These are phyloP conservation scores for Rugalucina vietnamica DNA, from an alignment of 2,888 invertebrate species.

Conservation along the genomic window DNA sequence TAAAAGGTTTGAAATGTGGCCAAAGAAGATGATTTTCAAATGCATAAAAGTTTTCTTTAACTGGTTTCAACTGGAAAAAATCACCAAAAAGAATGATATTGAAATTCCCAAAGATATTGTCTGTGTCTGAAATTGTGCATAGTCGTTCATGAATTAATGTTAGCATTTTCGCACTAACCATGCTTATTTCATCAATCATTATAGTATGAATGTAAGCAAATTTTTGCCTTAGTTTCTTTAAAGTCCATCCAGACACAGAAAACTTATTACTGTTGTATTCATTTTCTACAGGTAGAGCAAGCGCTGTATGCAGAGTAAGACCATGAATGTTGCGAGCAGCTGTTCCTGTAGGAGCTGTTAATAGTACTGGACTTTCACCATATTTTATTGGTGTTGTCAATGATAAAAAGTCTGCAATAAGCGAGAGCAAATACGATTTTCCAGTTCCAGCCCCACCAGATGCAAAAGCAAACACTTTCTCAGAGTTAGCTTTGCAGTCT, in stretches of 20 bases:
- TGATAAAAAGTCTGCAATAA: constrained; percentile 45
- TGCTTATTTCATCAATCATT: constrained; percentile 53
- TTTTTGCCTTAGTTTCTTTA: constrained; percentile 16
- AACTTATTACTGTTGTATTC: not conserved
- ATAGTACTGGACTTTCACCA: constrained; percentile 43
- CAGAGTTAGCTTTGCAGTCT: not conserved
- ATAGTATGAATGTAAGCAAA: constrained; percentile 33
- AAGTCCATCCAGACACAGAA: not conserved
- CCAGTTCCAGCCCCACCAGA: constrained; percentile 49
- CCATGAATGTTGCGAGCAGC: constrained; percentile 49
- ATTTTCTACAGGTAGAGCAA: constrained; percentile 35
- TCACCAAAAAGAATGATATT: not conserved
- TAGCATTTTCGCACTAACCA: constrained; percentile 45
- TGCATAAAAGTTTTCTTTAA: not conserved
- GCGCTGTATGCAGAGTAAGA: constrained; percentile 37
- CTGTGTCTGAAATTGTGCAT: not conserved
- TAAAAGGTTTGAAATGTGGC: not conserved
- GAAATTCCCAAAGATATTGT: not conserved
- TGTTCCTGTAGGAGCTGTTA: constrained; percentile 50
- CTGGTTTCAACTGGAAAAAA: not conserved
- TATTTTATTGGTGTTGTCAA: constrained; percentile 26
- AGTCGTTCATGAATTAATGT: not conserved
- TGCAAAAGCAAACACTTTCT: constrained; percentile 11
- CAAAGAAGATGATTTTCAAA: not conserved
- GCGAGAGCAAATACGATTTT: constrained; percentile 37